Base-by-base conservation (phyloP, 92 coral and sea anemone species). In the Blastomussa wellsi region DNA sequence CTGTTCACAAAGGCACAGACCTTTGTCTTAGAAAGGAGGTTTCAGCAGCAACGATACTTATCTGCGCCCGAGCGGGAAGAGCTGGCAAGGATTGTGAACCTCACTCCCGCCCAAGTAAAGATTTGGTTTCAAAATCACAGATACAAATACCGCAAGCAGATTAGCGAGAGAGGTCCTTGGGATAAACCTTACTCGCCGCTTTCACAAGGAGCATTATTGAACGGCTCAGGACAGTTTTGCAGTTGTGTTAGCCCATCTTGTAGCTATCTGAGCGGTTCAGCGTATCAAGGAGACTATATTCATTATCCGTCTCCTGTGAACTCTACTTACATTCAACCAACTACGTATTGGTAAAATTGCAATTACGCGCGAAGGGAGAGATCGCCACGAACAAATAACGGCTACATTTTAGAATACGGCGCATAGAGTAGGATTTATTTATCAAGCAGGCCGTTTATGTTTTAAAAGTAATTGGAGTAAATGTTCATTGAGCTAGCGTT, bases 51-150 rank as follows among this genome's bases (percentile, higher is more conserved):
- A 69, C 89, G 99, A 24, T 97, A 97, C 65, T 89, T 97, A 11
- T 97, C 99, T 13, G 99, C 98, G 19, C 99, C 99, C 20, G 99
- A 97, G 74, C 97, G 99, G 32, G 99, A 97, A 71, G 98, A 97
- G 70, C 86, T 97, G 64, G 99, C 99, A 32, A 79, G 99, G 70
- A 97, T 97, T 75, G 95, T 95, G 41, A 93, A 95, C 62, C 86
- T 97, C 38, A 97, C 99, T 20, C 99, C 99, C 12, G 95, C 99
- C 4, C 99, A 97, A 87, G 99, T 97, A 33, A 97, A 97, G 86
- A 97, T 97, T 38, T 97, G 99, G 99, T 97, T 97, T 81, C 99
- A 97, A 87, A 97, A 97, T 71, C 99, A 97, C 87, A 94, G 99
- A 72, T 97, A 97, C 88, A 97, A 97, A 75, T 95, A 91, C 79